Conservation (phyloP, 2,797 vertebrate species). For the Tiaroga cobitis region DNA sequence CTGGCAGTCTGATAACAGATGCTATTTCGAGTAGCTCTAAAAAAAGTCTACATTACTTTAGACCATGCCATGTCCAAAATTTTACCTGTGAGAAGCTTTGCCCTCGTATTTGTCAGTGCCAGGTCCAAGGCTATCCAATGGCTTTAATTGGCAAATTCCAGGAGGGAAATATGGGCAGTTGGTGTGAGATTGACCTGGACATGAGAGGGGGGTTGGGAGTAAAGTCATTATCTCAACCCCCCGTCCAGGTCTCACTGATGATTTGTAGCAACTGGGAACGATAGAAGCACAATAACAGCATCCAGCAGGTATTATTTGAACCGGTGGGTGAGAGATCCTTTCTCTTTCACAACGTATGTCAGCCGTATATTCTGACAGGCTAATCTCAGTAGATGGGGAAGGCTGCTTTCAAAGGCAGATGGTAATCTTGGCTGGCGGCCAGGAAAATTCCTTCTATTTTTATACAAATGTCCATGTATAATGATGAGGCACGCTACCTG, state of each 20-base stretch:
- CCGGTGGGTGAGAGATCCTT: constrained; percentile 20
- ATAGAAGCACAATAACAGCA: constrained; percentile 43
- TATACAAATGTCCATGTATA: neutral
- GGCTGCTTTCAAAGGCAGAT: constrained; percentile 46
- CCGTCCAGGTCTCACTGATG: constrained; percentile 33
- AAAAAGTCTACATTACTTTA: neutral
- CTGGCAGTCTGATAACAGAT: neutral
- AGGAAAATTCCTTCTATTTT: constrained; percentile 35
- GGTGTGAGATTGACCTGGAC: constrained; percentile 35
- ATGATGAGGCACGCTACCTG: constrained; percentile 14
- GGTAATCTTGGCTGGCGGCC: constrained; percentile 31
- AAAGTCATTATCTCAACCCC: constrained; percentile 36
- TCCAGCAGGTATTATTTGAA: constrained; percentile 34
- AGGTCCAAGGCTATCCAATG: neutral
- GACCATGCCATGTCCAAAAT: neutral
- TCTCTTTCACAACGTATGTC: constrained; percentile 26
- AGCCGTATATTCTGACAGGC: constrained; percentile 43
- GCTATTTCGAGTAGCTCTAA: neutral
- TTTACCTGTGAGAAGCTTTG: neutral
- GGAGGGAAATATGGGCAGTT: constrained; percentile 11
- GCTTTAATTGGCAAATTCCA: constrained; percentile 33
- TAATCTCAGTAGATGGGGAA: constrained; percentile 45
- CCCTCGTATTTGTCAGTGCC: neutral
- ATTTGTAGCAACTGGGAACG: constrained; percentile 41
- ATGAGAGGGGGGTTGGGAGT: constrained; percentile 25